Percentiles rank a stretch among this genome's conserved stretches.
Conservation (phyloP, 2,113 vertebrate species). For the Microtus richardsoni region DNA sequence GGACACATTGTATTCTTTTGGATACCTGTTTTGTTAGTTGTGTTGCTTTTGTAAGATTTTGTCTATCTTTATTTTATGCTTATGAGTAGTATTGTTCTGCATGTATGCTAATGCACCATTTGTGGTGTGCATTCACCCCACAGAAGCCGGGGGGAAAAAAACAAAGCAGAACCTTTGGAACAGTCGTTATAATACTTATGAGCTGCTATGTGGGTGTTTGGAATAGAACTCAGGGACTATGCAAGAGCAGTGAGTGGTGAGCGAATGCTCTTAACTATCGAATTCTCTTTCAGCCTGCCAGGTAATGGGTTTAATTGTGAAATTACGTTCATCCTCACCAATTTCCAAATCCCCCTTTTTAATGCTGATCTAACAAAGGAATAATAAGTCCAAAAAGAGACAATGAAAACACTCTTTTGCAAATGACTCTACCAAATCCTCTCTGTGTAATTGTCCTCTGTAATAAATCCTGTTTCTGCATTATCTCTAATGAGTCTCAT, state of each 20-base stretch:
- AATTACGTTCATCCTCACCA: background rate
- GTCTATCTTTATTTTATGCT: background rate
- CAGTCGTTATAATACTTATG: too few species aligned
- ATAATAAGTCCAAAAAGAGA: fast-evolving
- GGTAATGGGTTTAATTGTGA: background rate
- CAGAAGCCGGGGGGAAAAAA: background rate
- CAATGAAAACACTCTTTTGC: background rate
- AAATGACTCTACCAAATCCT: background rate
- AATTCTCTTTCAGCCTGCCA: background rate
- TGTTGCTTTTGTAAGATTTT: background rate
- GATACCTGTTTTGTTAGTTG: background rate
- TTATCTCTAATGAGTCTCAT: background rate
- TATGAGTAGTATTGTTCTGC: background rate
- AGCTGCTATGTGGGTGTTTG: background rate
- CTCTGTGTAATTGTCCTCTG: background rate
- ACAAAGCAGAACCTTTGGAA: background rate
- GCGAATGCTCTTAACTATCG: background rate
- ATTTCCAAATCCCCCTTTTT: background rate
- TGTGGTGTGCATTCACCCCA: background rate
- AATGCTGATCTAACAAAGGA: background rate
- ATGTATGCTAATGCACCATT: background rate
- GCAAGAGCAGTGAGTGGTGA: background rate
- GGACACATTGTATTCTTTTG: background rate
- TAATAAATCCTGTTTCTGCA: background rate
- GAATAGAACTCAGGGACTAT: background rate